A percentile compares a stretch with the other conserved stretches of the same genome.
Evolutionary conservation across 2,113 vertebrate species (phyloP).

Genomic region (Leuciscus idus): DNA sequence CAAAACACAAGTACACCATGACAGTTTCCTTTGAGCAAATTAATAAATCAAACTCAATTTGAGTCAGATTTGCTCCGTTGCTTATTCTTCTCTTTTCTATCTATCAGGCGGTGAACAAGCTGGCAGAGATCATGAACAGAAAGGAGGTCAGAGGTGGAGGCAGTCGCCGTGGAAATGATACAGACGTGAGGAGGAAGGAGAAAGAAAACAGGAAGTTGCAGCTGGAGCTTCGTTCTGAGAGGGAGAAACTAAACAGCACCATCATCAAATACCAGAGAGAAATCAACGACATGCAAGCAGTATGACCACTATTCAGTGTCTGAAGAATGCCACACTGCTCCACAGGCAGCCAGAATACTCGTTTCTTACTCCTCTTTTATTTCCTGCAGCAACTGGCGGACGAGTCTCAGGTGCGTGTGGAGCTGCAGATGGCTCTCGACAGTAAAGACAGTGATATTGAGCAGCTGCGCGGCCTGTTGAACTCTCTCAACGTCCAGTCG

Average conservation of each 20-base stretch:
- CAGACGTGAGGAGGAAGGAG: conserved; percentile 92
- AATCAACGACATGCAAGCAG: conserved; percentile 97
- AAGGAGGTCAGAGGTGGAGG: conserved; percentile 82
- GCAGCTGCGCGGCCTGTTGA: conserved; percentile 91
- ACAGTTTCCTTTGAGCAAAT: not conserved
- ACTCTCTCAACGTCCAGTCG: conserved; percentile 85
- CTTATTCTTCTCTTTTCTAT: not conserved
- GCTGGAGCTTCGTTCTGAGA: conserved; percentile 93
- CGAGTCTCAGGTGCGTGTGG: conserved; percentile 92
- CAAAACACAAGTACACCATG: conserved; percentile 86
- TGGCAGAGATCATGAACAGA: conserved; percentile 98
- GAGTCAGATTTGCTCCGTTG: not conserved
- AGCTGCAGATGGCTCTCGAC: conserved; percentile 98
- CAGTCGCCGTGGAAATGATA: conserved; percentile 93
- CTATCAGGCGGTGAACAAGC: conserved; percentile 92
- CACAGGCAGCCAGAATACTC: not conserved
- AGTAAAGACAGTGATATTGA: conserved; percentile 99
- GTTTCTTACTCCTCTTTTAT: not conserved
- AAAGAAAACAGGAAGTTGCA: conserved; percentile 98
- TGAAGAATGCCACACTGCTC: not conserved
- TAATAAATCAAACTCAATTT: not conserved
- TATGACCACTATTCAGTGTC: conserved; percentile 68
- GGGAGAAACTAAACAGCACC: conserved; percentile 93
- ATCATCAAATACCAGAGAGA: conserved; percentile 98
- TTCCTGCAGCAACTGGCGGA: conserved; percentile 90